Evolutionary conservation across 2,797 vertebrate species (phyloP), one percentile per base, ranked within the genome.

Genomic region (Brachyrhaphis roseni): DNA sequence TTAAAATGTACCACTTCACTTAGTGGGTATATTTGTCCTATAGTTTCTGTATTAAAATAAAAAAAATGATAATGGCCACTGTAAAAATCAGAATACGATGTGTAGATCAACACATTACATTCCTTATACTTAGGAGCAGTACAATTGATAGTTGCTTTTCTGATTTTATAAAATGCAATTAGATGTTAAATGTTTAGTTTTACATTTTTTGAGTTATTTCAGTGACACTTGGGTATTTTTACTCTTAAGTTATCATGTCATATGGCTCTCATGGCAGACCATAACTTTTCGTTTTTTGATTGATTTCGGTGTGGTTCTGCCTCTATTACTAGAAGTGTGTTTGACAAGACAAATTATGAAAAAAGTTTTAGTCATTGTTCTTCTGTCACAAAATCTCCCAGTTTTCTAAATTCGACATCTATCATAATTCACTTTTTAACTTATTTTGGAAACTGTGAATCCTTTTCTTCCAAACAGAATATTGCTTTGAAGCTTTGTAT

Each of bases 331-430:
- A 79, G 83, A 80, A 82, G 80, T 79, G 80, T 82, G 84, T 90
- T 85, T 90, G 86, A 90, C 78, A 90, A 87, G 85, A 75, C 84
- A 87, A 82, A 92, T 91, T 92, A 92, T 87, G 88, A 83, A 91
- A 90, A 20, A 82, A 73, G 85, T 81, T 49, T 53, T 53, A 26
- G 64, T 85, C 89, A 85, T 83, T 90, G 87, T 91, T 90, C 84
- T 89, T 72, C 59, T 84, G 85, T 81, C 82, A 81, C 73, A 76
- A 78, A 78, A 66, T 82, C 82, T 77, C 74, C 53, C 45, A 11
- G 8, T 85, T 89, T 81, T 80, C 77, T 77, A 75, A 76, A 51
- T 80, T 78, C 79, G 77, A 45, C 46, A 16, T 62, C 2, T 78
- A 79, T 31, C 76, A 72, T 57, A 68, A 82, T 87, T 45, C 16